These are phyloP conservation scores for Daboia siamensis DNA, from an alignment of 2,113 vertebrate species.

Conservation along the genomic window DNA sequence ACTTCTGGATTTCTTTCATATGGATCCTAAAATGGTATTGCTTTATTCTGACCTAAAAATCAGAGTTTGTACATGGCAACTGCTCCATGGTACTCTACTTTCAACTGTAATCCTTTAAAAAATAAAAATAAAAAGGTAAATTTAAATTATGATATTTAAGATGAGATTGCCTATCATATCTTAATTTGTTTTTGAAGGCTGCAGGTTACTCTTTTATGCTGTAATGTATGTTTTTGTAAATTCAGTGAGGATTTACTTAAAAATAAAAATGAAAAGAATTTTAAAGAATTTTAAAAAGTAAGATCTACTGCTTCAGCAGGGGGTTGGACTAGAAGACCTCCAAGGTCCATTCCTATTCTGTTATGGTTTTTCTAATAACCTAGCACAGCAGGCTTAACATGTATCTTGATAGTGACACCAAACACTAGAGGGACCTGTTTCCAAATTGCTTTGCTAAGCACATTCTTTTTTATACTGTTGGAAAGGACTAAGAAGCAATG, in stretches of 20 bases:
- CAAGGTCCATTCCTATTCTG: not conserved
- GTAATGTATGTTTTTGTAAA: not conserved
- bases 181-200: not conserved
- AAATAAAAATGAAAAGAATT: not conserved
- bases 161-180: not conserved
- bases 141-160: not conserved
- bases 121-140: not conserved
- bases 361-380: not conserved
- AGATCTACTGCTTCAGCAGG: not conserved
- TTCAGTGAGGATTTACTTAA: not conserved
- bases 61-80: not conserved
- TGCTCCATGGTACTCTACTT: not conserved
- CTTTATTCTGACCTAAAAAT: not conserved
- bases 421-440: conserved; percentile 23
- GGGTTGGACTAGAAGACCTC: not conserved
- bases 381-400: not conserved
- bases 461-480: not conserved
- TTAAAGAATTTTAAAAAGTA: not conserved
- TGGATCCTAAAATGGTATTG: not conserved
- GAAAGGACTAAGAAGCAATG: not conserved
- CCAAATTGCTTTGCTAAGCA: conserved; percentile 10
- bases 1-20: not conserved
- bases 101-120: not conserved
- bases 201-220: not conserved
- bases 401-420: not conserved